Evolutionary conservation across 1,140 invertebrate genomes (phyloP).

Genomic region (Listronotus bonariensis): DNA sequence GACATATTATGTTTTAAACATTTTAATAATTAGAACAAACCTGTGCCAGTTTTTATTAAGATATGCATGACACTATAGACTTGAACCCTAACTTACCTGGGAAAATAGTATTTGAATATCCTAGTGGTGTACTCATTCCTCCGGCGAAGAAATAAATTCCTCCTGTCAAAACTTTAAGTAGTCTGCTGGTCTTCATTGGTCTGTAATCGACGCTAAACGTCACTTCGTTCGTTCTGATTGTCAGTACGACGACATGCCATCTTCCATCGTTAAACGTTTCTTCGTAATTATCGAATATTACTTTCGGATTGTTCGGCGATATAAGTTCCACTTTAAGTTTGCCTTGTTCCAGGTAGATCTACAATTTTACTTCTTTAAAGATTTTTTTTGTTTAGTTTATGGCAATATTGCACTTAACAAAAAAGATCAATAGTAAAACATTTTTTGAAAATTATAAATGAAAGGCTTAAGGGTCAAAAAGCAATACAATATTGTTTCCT

Average conservation of each 20-base stretch:
- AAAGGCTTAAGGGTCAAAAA: no score
- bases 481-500: no score
- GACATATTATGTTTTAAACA: no score
- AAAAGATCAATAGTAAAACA: no score
- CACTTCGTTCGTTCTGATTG: constrained; percentile 72
- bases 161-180: constrained; percentile 77
- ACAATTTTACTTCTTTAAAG: constrained; percentile 29
- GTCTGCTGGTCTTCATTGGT: constrained; percentile 78
- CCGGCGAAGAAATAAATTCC: constrained; percentile 76
- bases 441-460: no score
- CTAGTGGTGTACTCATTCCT: constrained; percentile 50
- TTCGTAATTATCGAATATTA: constrained; percentile 82
- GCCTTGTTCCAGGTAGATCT: constrained; percentile 80
- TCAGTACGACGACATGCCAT: constrained; percentile 83
- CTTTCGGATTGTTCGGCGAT: constrained; percentile 66
- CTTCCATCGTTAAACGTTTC: constrained; percentile 86
- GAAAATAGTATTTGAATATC: constrained; percentile 56
- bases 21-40: no score
- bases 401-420: no score
- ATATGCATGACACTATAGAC: no score
- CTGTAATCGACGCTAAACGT: constrained; percentile 76
- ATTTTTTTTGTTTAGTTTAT: neutral
- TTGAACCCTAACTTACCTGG: constrained; percentile 49
- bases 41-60: no score
- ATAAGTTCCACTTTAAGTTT: constrained; percentile 81